Conservation (phyloP, 2,113 vertebrate species). For the Syngnathus scovelli region DNA sequence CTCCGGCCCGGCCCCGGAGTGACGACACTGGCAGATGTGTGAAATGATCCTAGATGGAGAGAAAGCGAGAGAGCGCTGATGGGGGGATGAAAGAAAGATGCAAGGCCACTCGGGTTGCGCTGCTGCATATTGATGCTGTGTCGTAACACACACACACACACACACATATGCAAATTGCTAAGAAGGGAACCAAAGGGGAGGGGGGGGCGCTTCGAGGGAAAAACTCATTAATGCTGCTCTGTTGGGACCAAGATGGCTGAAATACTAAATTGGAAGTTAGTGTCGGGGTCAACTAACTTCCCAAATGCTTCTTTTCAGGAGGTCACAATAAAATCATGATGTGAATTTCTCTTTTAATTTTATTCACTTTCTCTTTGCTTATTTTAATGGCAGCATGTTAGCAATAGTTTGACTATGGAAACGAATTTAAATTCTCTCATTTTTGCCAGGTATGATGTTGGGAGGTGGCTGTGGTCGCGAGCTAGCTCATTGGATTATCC, state of each 20-base stretch:
- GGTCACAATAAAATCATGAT: no score
- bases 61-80: background rate
- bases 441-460: slow-evolving; percentile 89
- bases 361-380: no score
- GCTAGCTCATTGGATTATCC: slow-evolving; percentile 89
- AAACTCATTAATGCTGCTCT: slow-evolving; percentile 38
- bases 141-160: background rate
- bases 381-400: no score
- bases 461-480: slow-evolving; percentile 92
- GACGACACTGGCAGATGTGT: slow-evolving; percentile 23
- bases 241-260: slow-evolving; percentile 17
- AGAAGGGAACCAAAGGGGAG: slow-evolving; percentile 17
- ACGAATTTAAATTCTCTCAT: background rate
- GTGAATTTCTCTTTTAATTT: no score
- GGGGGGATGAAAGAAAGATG: slow-evolving; percentile 22
- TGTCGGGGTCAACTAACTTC: background rate
- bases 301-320: background rate
- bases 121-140: slow-evolving; percentile 23
- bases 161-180: slow-evolving; percentile 12
- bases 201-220: slow-evolving; percentile 25
- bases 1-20: slow-evolving; percentile 19
- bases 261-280: slow-evolving; percentile 17
- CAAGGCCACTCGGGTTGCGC: slow-evolving; percentile 30
- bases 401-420: no score
- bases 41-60: slow-evolving; percentile 20